Evolutionary conservation across 2,888 invertebrate genomes (phyloP).

Genomic region (Cerastis rubricosa): DNA sequence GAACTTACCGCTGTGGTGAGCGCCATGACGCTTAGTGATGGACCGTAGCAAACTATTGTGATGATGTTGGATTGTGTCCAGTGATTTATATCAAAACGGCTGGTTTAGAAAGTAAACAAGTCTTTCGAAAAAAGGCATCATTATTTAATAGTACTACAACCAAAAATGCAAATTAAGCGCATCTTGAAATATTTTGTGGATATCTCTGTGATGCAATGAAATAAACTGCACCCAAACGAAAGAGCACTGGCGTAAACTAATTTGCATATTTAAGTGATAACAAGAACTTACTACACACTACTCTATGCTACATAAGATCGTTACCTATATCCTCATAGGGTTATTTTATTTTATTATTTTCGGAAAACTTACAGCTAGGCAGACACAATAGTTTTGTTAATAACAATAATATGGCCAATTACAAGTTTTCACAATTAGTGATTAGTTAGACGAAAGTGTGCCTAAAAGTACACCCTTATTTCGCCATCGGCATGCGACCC

Average conservation of each 20-base stretch:
- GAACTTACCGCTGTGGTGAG: not conserved
- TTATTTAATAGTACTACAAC: not conserved
- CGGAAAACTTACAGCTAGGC: too few species aligned
- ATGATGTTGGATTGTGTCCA: not conserved
- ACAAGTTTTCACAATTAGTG: too few species aligned
- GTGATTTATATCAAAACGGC: not conserved
- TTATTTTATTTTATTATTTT: too few species aligned
- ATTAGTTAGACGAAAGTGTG: too few species aligned
- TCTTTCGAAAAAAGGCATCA: not conserved
- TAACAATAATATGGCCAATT: too few species aligned
- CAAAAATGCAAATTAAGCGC: not conserved
- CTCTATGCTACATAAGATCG: not conserved
- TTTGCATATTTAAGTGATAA: not conserved
- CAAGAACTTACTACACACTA: not conserved
- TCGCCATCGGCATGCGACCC: not conserved
- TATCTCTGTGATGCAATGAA: not conserved
- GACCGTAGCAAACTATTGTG: not conserved
- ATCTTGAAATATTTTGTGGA: not conserved
- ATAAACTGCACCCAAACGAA: not conserved
- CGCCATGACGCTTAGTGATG: constrained; percentile 4
- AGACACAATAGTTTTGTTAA: too few species aligned
- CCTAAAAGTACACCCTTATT: not conserved
- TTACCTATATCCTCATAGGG: not conserved
- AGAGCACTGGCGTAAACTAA: not conserved
- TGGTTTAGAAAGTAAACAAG: constrained; percentile 4